These are phyloP conservation scores for Steatornis caripensis DNA, from an alignment of 2,113 vertebrate genomes.

Conservation along the genomic window DNA sequence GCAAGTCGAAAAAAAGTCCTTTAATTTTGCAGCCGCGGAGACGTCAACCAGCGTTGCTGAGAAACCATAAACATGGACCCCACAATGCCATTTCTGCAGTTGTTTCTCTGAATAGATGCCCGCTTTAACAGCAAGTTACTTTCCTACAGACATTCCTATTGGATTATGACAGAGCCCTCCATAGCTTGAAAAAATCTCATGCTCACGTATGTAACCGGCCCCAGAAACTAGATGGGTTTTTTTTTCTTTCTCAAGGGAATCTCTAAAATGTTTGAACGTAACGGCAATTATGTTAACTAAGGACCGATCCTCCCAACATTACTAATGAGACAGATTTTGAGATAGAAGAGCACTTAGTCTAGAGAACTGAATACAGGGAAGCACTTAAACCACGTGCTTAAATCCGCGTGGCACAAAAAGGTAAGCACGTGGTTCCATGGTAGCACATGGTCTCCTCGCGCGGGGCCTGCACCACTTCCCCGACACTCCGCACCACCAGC, in stretches of 20 bases:
- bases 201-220: background rate
- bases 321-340: background rate
- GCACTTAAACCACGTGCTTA: background rate
- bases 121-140: background rate
- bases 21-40: constrained; percentile 22
- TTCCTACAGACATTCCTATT: constrained; percentile 1
- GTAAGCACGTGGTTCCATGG: fast-evolving
- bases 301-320: background rate
- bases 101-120: constrained; percentile 18
- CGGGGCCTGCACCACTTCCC: fast-evolving
- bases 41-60: constrained; percentile 33
- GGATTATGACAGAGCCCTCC: constrained; percentile 37
- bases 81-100: constrained; percentile 40
- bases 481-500: fast-evolving
- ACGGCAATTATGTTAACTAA: fast-evolving
- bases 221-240: fast-evolving
- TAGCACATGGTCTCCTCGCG: fast-evolving
- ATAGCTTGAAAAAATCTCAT: background rate
- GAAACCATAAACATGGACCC: constrained; percentile 56
- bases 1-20: background rate
- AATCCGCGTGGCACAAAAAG: background rate
- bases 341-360: background rate
- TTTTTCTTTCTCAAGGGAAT: background rate
- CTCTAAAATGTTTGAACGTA: background rate
- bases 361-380: background rate